phyloP scores from a whole-genome alignment of 2,888 invertebrate genomes.

The Sabatieria punctata region DNA sequence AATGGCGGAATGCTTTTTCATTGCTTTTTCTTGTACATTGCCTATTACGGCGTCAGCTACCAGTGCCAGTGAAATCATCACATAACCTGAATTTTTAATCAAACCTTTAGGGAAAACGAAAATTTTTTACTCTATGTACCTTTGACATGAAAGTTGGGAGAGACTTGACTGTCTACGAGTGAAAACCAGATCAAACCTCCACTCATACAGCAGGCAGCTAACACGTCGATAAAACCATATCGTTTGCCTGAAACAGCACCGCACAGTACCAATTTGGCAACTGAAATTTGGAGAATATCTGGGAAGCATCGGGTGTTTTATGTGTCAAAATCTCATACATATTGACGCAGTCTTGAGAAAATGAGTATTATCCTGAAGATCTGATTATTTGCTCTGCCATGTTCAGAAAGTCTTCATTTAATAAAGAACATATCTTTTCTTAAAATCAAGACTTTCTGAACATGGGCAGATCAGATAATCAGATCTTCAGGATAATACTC shows the following conservation, averaged over 20 bases:
- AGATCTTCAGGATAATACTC: too few relatives aligned
- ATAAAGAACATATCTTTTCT: background rate
- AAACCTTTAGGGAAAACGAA: too few relatives aligned
- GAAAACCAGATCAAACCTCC: conserved; percentile 76
- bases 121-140: too few relatives aligned
- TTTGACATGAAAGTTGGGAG: conserved; percentile 43
- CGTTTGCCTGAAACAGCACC: conserved; percentile 46
- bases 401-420: background rate
- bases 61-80: conserved; percentile 53
- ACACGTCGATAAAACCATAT: conserved; percentile 62
- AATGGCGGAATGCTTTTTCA: conserved; percentile 61
- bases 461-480: too few relatives aligned
- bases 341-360: too few relatives aligned
- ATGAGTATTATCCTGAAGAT: too few relatives aligned
- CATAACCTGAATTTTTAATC: conserved; percentile 30
- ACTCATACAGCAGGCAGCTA: conserved; percentile 69
- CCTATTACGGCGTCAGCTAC: conserved; percentile 87
- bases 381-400: too few relatives aligned
- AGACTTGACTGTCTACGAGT: conserved; percentile 50
- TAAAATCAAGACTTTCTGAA: conserved; percentile 20
- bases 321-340: conserved; percentile 1
- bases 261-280: conserved; percentile 3
- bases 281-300: background rate
- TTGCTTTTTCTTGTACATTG: conserved; percentile 86
- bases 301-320: background rate